Base-by-base conservation (phyloP, 1,140 invertebrate species). In the Drosophila kepulauana region DNA sequence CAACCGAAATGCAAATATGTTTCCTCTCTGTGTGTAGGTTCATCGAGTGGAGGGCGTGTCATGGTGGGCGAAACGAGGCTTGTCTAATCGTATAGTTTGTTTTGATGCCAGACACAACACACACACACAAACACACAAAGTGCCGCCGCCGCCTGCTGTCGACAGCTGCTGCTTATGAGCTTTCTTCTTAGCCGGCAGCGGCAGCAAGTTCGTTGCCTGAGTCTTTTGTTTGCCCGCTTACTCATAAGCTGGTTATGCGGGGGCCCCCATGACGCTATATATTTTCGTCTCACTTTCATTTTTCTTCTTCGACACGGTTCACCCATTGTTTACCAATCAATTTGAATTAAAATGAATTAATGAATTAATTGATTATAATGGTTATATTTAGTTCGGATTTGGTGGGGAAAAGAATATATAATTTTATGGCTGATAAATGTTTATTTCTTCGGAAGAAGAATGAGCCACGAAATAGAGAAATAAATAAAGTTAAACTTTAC, bases 41-140 rank as follows among this genome's bases (percentile, higher is more conserved):
- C 11, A 15, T 1, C 7, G 8, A 10, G 10, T 6, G 28, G n/a
- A 20, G 68, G 57, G 57, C 66, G 57, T 69, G 41, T 7, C 66
- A 49, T 30, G 33, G 33, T 63, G 30, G 71, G 71, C 48, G 65
- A 79, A 82, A 79, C 82, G 84, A 57, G 58, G 72, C 66, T 57
- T 86, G 75, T 87, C 82, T 88, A 88, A 86, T 86, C 68, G 70
- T 74, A 70, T 67, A 68, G 59, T 78, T 76, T 63, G 79, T 76
- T 87, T 67, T 56, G 66, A 65, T 71, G 84, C 67, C 84, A 66
- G 63, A 38, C 65, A 62, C 46, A 46, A 35, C 8, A 16, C 4
- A 8, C 8, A 16, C 4, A 8, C 10, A 33, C 30, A 7, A 33
- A 33, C 30, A n/a, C 63, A 48, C 54, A 45, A 62, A 25, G 15